phyloP scores from a whole-genome alignment of 2,797 vertebrate species.

The Halcyon chelicuti region DNA sequence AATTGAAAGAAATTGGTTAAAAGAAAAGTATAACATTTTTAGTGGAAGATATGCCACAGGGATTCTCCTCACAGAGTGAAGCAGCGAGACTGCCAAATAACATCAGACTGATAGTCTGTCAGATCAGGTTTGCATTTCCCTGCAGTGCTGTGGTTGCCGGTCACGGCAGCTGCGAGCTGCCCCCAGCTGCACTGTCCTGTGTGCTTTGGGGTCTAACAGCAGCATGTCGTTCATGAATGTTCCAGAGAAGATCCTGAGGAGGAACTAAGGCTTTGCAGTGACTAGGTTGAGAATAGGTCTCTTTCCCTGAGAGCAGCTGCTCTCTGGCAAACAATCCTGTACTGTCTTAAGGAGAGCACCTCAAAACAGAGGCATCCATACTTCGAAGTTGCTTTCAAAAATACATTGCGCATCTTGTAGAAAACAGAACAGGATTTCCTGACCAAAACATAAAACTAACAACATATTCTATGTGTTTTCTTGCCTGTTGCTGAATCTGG shows the following conservation, averaged over 20 bases:
- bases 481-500: background rate
- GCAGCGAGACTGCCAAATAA: background rate
- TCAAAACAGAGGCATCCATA: background rate
- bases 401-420: background rate
- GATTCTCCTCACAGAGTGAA: background rate
- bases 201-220: background rate
- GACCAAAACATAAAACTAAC: background rate
- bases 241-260: background rate
- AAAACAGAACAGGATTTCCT: background rate
- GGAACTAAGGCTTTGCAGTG: background rate
- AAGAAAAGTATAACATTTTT: background rate
- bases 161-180: background rate
- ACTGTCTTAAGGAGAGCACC: background rate
- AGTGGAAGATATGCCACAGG: background rate
- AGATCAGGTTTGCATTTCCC: background rate
- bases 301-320: accelerated
- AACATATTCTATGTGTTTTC: background rate
- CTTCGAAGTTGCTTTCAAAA: background rate
- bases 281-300: background rate
- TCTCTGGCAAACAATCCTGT: background rate
- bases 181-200: accelerated
- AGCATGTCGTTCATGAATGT: background rate
- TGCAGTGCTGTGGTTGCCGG: background rate
- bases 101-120: accelerated
- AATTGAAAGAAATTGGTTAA: background rate